Evolutionary conservation across 2,888 invertebrate species (phyloP).

Genomic region (Eupithecia subumbrata): DNA sequence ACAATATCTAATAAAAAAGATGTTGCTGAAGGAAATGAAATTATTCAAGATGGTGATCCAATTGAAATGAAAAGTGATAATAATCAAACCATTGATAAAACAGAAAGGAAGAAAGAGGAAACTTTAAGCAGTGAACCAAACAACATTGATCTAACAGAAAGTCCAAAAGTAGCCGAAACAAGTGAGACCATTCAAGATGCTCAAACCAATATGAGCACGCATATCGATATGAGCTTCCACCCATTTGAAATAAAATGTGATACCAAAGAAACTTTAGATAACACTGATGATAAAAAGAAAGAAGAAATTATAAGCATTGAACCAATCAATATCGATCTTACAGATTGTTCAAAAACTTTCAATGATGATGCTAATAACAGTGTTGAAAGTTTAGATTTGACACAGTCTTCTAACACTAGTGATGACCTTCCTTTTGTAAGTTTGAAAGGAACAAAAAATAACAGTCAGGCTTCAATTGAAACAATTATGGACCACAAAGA

Average conservation of each 20-base stretch:
- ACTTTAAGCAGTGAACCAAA: neutral
- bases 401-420: constrained; percentile 64
- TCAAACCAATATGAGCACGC: neutral
- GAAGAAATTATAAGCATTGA: constrained; percentile 17
- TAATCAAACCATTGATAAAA: neutral
- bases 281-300: neutral
- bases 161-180: neutral
- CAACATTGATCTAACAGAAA: constrained; percentile 1
- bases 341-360: constrained; percentile 50
- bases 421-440: constrained; percentile 62
- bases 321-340: constrained; percentile 55
- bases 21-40: neutral
- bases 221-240: neutral
- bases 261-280: neutral
- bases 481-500: constrained; percentile 55
- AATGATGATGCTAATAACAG: constrained; percentile 17
- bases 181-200: constrained; percentile 2
- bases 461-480: constrained; percentile 51
- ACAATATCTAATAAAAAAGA: neutral
- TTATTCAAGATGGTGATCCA: neutral
- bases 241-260: neutral
- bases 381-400: constrained; percentile 57
- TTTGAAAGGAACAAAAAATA: constrained; percentile 46
- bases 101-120: neutral
- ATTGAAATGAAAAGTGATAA: neutral